A percentile compares a stretch with the other conserved stretches of the same genome.
These are phyloP conservation scores for Gallinago nigripennis DNA, from an alignment of 2,797 vertebrate genomes.

Conservation along the genomic window DNA sequence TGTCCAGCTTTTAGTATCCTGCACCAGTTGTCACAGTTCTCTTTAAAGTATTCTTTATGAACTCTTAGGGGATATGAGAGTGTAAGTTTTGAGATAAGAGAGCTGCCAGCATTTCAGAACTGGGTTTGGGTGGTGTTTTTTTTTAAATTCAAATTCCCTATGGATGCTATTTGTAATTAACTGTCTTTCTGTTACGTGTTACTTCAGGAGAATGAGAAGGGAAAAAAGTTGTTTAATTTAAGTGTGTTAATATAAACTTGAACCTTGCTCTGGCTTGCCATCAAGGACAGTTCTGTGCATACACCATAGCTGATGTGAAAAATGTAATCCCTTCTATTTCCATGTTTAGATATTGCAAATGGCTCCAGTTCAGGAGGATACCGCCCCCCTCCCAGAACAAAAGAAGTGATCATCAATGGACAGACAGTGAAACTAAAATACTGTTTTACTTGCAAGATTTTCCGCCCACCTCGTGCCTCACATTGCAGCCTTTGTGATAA, in stretches of 20 bases:
- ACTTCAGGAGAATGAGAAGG: background rate
- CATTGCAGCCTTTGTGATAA: slow-evolving; percentile 99
- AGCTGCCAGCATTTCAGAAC: background rate
- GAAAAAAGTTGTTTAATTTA: background rate
- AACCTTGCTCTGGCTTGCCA: background rate
- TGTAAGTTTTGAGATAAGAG: background rate
- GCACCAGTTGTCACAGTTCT: background rate
- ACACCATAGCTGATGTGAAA: background rate
- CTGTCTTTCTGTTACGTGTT: background rate
- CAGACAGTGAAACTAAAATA: slow-evolving; percentile 97
- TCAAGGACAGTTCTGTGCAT: background rate
- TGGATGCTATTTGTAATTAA: background rate
- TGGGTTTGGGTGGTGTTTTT: background rate
- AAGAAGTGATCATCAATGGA: slow-evolving; percentile 95
- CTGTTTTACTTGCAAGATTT: slow-evolving; percentile 99
- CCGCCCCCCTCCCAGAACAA: slow-evolving; percentile 94
- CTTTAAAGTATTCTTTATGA: background rate
- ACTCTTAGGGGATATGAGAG: rapidly evolving
- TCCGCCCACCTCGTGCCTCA: slow-evolving; percentile 96
- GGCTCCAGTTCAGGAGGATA: slow-evolving; percentile 90
- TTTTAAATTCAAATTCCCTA: background rate
- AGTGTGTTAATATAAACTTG: background rate
- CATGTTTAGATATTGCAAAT: slow-evolving; percentile 87
- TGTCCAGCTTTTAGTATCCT: background rate
- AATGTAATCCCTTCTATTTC: background rate